Percentiles rank a stretch among this genome's conserved stretches.
Evolutionary conservation across 2,888 invertebrate species (phyloP).

Genomic region (Drosophila anomalipes): DNA sequence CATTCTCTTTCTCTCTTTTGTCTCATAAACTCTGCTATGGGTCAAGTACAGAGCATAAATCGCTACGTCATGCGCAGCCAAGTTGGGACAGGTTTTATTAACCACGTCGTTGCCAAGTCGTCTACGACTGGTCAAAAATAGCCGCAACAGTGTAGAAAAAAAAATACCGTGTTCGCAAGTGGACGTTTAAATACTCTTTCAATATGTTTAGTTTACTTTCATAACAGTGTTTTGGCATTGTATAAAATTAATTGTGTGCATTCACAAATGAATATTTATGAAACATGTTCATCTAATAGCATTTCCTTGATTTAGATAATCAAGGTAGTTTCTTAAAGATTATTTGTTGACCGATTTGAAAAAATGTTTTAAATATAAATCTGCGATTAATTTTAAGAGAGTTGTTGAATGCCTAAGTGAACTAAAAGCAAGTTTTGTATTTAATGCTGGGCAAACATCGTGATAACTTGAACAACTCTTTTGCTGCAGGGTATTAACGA

Average conservation of each 20-base stretch:
- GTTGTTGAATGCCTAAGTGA: neutral
- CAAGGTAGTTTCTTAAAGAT: neutral
- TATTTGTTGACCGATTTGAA: neutral
- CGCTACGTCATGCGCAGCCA: slow-evolving; percentile 62
- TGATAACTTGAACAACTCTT: neutral
- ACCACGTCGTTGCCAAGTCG: slow-evolving; percentile 72
- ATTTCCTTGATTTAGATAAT: neutral
- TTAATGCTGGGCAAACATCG: neutral
- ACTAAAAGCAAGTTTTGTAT: neutral
- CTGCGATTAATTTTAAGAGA: neutral
- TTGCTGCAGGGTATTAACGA: slow-evolving; percentile 46
- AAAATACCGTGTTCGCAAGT: too few relatives aligned
- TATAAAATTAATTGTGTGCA: neutral
- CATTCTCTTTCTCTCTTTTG: neutral
- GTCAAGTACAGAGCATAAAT: slow-evolving; percentile 43
- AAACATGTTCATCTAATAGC: neutral
- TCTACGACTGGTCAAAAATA: slow-evolving; percentile 50
- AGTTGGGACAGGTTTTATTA: slow-evolving; percentile 43
- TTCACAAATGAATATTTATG: neutral
- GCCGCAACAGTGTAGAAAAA: slow-evolving; percentile 16
- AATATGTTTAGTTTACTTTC: neutral
- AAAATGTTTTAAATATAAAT: neutral
- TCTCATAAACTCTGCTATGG: slow-evolving; percentile 24
- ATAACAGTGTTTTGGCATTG: neutral
- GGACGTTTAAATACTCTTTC: slow-evolving; percentile 36